Evolutionary conservation across 1,140 invertebrate species (phyloP).

Genomic region (Pseudomyrmex gracilis): DNA sequence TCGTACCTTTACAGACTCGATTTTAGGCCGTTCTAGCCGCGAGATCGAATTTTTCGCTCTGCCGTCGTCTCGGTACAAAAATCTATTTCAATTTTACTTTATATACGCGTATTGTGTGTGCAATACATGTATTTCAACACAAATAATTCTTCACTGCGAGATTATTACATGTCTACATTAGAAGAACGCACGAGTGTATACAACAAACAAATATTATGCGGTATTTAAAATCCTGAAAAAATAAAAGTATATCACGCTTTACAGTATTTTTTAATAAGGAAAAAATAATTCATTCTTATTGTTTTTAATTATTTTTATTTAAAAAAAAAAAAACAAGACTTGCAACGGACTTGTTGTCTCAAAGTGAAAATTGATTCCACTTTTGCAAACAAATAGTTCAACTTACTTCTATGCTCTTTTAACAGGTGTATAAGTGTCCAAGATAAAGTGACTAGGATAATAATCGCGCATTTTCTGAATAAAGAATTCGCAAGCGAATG

Average conservation of each 20-base stretch:
- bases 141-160: background rate
- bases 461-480: constrained; percentile 2
- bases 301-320: too few relatives aligned
- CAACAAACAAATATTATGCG: too few relatives aligned
- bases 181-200: too few relatives aligned
- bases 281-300: too few relatives aligned
- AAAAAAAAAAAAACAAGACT: too few relatives aligned
- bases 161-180: background rate
- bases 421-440: background rate
- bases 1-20: constrained; percentile 37
- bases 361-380: background rate
- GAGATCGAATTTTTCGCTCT: constrained; percentile 43
- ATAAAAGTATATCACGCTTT: background rate
- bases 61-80: constrained; percentile 6
- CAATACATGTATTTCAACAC: background rate
- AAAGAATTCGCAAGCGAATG: constrained; percentile 16
- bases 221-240: background rate
- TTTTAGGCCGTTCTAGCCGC: constrained; percentile 5
- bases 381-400: background rate
- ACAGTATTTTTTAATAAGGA: too few relatives aligned
- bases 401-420: background rate
- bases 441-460: background rate
- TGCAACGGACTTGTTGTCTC: too few relatives aligned
- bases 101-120: background rate
- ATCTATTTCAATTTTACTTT: constrained; percentile 13